phyloP scores from a whole-genome alignment of 2,113 vertebrate species.

The Porphyrio hochstetteri region DNA sequence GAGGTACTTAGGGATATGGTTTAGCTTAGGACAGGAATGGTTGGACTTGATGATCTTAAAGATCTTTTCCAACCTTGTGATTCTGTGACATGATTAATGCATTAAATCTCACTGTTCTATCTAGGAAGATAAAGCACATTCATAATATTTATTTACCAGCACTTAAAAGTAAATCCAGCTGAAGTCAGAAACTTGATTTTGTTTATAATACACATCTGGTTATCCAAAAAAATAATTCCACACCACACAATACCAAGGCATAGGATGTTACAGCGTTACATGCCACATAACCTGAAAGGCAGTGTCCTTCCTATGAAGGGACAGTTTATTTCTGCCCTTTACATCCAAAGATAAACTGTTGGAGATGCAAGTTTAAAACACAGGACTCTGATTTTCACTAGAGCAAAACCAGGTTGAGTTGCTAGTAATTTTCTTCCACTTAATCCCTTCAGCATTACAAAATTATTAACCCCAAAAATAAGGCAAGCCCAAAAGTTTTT shows the following conservation, averaged over 20 bases:
- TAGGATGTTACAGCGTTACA: not conserved
- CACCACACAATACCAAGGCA: not conserved
- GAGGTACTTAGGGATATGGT: no score
- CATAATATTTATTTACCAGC: not conserved
- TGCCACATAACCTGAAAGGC: not conserved
- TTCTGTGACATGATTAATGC: not conserved
- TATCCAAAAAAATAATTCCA: not conserved
- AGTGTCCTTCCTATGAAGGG: not conserved
- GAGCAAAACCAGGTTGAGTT: not conserved
- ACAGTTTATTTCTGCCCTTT: not conserved
- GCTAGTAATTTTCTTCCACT: not conserved
- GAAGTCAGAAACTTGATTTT: not conserved
- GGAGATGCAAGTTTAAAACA: not conserved
- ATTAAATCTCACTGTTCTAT: not conserved
- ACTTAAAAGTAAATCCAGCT: not conserved
- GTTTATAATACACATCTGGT: not conserved
- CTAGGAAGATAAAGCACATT: not conserved
- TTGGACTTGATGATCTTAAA: no score
- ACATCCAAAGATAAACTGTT: accelerated
- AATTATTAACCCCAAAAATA: not conserved
- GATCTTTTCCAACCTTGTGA: no score
- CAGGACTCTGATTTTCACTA: not conserved
- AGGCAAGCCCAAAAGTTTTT: not conserved
- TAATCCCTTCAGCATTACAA: not conserved
- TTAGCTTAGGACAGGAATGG: no score